A percentile compares a stretch with the other conserved stretches of the same genome.
Evolutionary conservation across 2,888 invertebrate genomes (phyloP).

Genomic region (Limnephilus marmoratus): DNA sequence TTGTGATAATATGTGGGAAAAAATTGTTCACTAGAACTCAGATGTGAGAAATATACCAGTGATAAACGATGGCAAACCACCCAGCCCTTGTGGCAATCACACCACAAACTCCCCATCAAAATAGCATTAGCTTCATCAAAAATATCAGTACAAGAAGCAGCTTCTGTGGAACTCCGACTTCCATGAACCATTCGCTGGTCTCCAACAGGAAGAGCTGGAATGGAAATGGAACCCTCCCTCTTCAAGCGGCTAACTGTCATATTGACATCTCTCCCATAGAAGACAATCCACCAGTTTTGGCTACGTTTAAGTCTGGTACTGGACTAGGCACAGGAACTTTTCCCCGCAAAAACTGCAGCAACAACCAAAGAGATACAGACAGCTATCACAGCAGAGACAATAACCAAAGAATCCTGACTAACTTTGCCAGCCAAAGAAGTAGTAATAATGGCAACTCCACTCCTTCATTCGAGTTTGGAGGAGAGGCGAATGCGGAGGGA

Average conservation of each 20-base stretch:
- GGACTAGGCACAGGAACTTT: constrained; percentile 71
- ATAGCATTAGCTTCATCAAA: constrained; percentile 76
- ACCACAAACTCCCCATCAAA: constrained; percentile 75
- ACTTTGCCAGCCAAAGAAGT: constrained; percentile 46
- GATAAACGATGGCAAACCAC: constrained; percentile 73
- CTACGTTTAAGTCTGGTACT: constrained; percentile 76
- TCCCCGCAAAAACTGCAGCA: constrained; percentile 69
- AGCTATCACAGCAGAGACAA: background rate
- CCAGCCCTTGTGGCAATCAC: constrained; percentile 77
- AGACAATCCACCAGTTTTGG: constrained; percentile 74
- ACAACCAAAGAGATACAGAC: constrained; percentile 53
- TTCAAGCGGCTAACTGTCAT: constrained; percentile 71
- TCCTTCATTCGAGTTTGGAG: background rate
- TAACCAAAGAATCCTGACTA: constrained; percentile 49
- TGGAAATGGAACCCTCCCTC: constrained; percentile 76
- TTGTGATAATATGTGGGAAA: background rate
- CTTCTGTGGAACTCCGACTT: constrained; percentile 76
- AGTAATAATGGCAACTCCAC: background rate
- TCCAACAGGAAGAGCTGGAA: constrained; percentile 78
- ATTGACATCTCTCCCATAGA: constrained; percentile 68
- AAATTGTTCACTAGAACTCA: background rate
- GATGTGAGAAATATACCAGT: constrained; percentile 20
- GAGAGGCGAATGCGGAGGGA: background rate
- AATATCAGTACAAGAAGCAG: constrained; percentile 78
- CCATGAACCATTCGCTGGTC: constrained; percentile 74